phyloP scores from a whole-genome alignment of 2,113 vertebrate genomes.

The Chunga burmeisteri region DNA sequence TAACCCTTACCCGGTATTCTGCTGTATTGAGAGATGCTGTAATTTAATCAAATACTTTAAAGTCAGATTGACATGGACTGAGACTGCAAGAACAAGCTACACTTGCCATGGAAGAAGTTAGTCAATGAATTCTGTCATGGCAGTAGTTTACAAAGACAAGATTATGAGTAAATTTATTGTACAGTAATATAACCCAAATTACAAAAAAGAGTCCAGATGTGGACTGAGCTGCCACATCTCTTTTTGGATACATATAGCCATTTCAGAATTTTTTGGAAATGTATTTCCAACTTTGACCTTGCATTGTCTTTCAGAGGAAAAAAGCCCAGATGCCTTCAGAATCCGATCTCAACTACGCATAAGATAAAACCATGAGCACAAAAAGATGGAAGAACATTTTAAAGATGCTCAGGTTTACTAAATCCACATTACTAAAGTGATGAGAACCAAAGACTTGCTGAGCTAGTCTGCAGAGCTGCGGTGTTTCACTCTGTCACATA shows the following conservation, averaged over 20 bases:
- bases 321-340: not conserved
- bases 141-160: not conserved
- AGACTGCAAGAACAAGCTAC: not conserved
- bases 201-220: not conserved
- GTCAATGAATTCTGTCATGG: not conserved
- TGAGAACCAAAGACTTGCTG: not conserved
- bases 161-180: not conserved
- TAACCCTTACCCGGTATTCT: not conserved
- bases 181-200: not conserved
- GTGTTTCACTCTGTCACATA: not conserved
- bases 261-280: not conserved
- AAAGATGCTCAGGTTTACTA: not conserved
- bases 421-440: not conserved
- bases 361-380: not conserved
- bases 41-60: not conserved
- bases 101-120: not conserved
- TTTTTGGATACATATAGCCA: not conserved
- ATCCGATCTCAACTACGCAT: not conserved
- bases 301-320: not conserved
- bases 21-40: not conserved
- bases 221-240: not conserved
- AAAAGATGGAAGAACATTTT: not conserved
- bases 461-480: not conserved
- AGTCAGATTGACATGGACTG: not conserved
- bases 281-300: not conserved